Conservation (phyloP, 2,888 invertebrate genomes). For the Drosophila demipolita region DNA sequence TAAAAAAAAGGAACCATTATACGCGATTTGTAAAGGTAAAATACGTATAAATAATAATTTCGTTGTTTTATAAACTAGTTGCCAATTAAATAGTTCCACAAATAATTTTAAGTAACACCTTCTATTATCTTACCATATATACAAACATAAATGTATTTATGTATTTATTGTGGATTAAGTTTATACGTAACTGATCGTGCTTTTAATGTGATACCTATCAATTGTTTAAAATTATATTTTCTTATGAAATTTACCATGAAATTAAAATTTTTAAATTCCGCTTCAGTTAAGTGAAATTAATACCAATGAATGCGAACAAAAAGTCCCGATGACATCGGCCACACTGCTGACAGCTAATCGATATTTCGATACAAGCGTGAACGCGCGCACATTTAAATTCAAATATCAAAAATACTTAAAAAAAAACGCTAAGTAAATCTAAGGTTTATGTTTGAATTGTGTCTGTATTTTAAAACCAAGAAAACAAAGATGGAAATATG, state of each 20-base stretch:
- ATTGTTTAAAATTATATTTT: neutral
- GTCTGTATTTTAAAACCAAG: slow-evolving; percentile 56
- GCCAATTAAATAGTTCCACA: no score
- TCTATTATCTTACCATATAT: neutral
- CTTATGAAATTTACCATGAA: neutral
- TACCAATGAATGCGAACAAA: neutral
- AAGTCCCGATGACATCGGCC: neutral
- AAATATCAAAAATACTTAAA: slow-evolving; percentile 4
- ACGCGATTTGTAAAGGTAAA: no score
- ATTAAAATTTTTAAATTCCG: neutral
- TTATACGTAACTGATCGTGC: neutral
- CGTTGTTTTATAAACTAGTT: no score
- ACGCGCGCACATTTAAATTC: slow-evolving; percentile 11
- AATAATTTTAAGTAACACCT: neutral
- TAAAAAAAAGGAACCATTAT: neutral
- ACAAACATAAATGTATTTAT: neutral
- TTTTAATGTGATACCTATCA: neutral
- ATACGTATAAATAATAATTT: no score
- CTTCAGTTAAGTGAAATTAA: neutral
- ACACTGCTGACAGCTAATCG: neutral
- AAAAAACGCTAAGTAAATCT: slow-evolving; percentile 1
- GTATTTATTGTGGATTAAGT: neutral
- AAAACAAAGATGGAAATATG: slow-evolving; percentile 28
- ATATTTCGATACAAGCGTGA: neutral
- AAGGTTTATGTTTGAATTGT: slow-evolving; percentile 22